Base-by-base conservation (phyloP, 2,113 vertebrate species). In the Tragelaphus buxtoni region DNA sequence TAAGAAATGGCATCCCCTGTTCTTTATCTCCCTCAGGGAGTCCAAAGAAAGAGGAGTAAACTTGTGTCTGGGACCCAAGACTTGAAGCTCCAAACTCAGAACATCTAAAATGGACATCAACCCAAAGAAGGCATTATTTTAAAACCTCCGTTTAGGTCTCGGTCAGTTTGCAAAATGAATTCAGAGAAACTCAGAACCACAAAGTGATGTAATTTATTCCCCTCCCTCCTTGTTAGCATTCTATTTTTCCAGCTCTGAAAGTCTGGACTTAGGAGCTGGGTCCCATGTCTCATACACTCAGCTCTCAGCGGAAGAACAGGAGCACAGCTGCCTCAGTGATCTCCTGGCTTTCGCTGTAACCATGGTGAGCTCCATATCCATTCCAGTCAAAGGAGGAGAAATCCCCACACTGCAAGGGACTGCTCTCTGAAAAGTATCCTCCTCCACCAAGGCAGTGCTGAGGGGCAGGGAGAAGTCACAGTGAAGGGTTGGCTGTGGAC, bases 361-460 rank as follows among this genome's bases (percentile, higher is more conserved):
- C 2, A 7, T 0, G 0, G 3, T 63, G 86, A 97, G 97, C 83
- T 96, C 96, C 97, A 61, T 98, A 94, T 28, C 98, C 74, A 42
- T 56, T 17, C 90, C 96, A 97, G 97, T 98, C 97, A 85, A 97
- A 98, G 84, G 92, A 61, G 12, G 90, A 14, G 47, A 98, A 98
- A 84, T 98, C 96, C 39, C 83, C 95, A 84, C 93, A 98, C 95
- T 98, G 95, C 82, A 49, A 65, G 24, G 97, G 94, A 51, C 77
- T 7, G 9, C 0, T 17, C 22, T 97, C 90, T 1, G 95, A 92
- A 24, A 98, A 97, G 89, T 32, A 95, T 5, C 96, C 97, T 96
- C 94, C 97, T 97, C 97, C 97, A 87, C 95, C 94, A 56, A 96
- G 95, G 80, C 97, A 96, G 51, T 95, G 80, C 98, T 98, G 74